A percentile compares a stretch with the other conserved stretches of the same genome.
Conservation (phyloP, 2,113 vertebrate genomes). For the Gavialis gangeticus region DNA sequence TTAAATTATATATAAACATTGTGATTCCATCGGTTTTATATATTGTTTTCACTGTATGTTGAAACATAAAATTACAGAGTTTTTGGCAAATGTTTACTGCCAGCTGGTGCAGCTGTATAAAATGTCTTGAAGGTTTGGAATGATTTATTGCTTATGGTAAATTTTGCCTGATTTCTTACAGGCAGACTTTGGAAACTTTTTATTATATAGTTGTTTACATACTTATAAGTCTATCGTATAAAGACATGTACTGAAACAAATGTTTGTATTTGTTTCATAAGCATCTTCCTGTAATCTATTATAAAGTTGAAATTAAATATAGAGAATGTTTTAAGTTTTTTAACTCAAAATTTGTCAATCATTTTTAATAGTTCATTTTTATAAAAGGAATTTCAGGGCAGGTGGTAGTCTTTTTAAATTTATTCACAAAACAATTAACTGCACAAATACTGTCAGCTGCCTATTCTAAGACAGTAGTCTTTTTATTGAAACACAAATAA, state of each 20-base stretch:
- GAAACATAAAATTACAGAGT: constrained; percentile 68
- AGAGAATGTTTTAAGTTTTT: constrained; percentile 98
- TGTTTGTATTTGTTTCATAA: constrained; percentile 88
- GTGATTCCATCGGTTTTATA: constrained; percentile 70
- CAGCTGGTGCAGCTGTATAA: constrained; percentile 88
- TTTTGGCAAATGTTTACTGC: constrained; percentile 85
- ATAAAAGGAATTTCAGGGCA: constrained; percentile 83
- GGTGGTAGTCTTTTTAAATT: constrained; percentile 82
- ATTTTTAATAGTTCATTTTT: constrained; percentile 88
- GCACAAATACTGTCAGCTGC: constrained; percentile 85
- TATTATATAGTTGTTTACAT: constrained; percentile 93
- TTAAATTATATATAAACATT: constrained; percentile 80
- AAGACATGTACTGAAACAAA: constrained; percentile 93
- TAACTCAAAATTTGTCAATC: constrained; percentile 89
- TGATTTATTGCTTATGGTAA: constrained; percentile 83
- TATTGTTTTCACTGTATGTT: constrained; percentile 70
- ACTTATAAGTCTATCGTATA: constrained; percentile 93
- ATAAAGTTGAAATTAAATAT: constrained; percentile 99
- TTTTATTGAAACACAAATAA: constrained; percentile 88
- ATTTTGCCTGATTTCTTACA: constrained; percentile 91
- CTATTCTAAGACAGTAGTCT: constrained; percentile 83
- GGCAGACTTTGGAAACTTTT: constrained; percentile 89
- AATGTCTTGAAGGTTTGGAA: constrained; percentile 84
- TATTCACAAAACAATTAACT: constrained; percentile 83
- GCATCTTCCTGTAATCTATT: constrained; percentile 98